A percentile compares a stretch with the other conserved stretches of the same genome.
Evolutionary conservation across 37 sponge, comb jelly and placozoan genomes (phyloP).

Genomic region (Halichondria panicea): DNA sequence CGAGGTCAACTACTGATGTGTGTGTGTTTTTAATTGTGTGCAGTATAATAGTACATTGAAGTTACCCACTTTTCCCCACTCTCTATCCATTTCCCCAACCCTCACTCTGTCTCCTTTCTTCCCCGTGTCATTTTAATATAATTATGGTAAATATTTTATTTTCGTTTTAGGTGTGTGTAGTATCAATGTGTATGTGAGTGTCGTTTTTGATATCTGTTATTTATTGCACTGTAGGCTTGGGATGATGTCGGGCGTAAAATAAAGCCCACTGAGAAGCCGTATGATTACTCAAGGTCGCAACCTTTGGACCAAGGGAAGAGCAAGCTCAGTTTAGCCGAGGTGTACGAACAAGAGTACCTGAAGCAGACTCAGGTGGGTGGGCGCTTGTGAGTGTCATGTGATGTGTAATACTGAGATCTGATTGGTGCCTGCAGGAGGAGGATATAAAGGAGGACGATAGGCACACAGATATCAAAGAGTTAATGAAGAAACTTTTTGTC

Average conservation of each 20-base stretch:
- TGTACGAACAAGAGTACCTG: constrained; percentile 96
- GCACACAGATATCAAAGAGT: constrained; percentile 60
- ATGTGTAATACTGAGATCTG: not conserved
- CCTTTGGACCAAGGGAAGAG: constrained; percentile 96
- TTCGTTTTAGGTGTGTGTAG: too few relatives aligned
- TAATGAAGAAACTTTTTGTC: constrained; percentile 79
- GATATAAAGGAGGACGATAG: constrained; percentile 62
- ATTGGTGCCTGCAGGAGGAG: constrained; percentile 6
- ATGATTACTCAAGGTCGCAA: constrained; percentile 65
- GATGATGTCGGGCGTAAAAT: constrained; percentile 93
- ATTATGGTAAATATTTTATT: too few relatives aligned
- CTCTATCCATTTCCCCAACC: too few relatives aligned
- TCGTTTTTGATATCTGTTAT: not conserved
- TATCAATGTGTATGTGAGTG: too few relatives aligned
- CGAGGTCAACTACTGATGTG: constrained; percentile 54
- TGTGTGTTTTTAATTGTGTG: too few relatives aligned
- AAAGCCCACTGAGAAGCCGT: constrained; percentile 90
- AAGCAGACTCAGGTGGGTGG: constrained; percentile 62
- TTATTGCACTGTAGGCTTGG: constrained; percentile 66
- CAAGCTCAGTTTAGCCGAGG: constrained; percentile 85
- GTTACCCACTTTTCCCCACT: too few relatives aligned
- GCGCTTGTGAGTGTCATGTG: not conserved
- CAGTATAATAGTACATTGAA: too few relatives aligned
- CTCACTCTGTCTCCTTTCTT: too few relatives aligned
- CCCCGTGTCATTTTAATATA: too few relatives aligned